Conservation (phyloP, 2,888 invertebrate species). For the Ellobium chinense region DNA sequence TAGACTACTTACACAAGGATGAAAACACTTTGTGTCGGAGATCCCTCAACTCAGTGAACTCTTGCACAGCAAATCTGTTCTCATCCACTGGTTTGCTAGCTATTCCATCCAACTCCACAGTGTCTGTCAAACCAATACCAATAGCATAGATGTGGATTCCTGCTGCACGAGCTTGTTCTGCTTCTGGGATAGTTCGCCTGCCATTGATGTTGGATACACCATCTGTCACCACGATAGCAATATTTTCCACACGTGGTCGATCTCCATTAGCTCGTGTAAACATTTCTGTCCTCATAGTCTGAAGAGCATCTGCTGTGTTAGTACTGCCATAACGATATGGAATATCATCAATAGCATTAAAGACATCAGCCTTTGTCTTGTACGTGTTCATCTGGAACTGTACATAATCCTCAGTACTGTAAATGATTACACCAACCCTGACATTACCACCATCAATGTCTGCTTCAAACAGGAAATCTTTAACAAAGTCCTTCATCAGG, state of each 20-base stretch:
- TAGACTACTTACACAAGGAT: neutral
- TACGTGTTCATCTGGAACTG: conserved; percentile 71
- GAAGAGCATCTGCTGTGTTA: conserved; percentile 72
- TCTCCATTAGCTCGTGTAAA: conserved; percentile 69
- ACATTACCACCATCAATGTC: conserved; percentile 66
- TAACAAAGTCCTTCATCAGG: conserved; percentile 70
- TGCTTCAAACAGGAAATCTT: conserved; percentile 64
- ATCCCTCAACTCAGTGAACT: conserved; percentile 40
- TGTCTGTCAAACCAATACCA: conserved; percentile 62
- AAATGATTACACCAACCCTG: conserved; percentile 70
- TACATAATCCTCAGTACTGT: conserved; percentile 65
- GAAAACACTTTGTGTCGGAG: neutral
- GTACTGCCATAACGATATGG: conserved; percentile 71
- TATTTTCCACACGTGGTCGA: conserved; percentile 67
- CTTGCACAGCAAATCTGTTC: conserved; percentile 56
- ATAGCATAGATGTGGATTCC: conserved; percentile 66
- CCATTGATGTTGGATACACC: conserved; percentile 75
- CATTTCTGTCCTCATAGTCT: conserved; percentile 64
- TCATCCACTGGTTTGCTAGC: conserved; percentile 57
- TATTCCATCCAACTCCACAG: conserved; percentile 60
- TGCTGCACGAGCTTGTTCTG: conserved; percentile 57
- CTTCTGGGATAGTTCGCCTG: conserved; percentile 64
- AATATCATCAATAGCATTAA: conserved; percentile 68
- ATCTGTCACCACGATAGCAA: conserved; percentile 72
- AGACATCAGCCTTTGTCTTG: conserved; percentile 57